Evolutionary conservation across 2,888 invertebrate species (phyloP), one percentile per base, ranked within the genome.

Genomic region (Azorinus chamasolen): DNA sequence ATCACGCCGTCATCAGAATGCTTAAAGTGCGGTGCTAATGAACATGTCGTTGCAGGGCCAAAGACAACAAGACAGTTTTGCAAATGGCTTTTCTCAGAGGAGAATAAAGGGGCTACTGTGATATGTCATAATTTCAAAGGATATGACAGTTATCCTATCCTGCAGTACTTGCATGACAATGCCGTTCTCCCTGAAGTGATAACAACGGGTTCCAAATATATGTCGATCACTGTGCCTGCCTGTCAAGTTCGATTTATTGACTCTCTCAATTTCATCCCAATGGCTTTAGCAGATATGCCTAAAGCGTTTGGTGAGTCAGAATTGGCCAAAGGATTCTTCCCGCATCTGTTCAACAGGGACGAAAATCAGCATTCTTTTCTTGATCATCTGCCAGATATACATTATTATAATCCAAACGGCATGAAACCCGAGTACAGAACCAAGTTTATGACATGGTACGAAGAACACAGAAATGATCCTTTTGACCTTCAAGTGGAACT

Each of bases 61-160:
- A 32, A 66, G 37, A 70, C 80, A 20, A 57, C 24, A 59, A 43
- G 51, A 0, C 20, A 32, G 8, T 80, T 80, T 53, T 80, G 76
- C 39, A 54, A 72, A 41, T 80, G 80, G 76, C 68, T 8, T 76
- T n/a, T n/a, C n/a, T n/a, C n/a, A n/a, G n/a, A n/a, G n/a, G n/a
- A n/a, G n/a, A n/a, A n/a, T n/a, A n/a, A n/a, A n/a, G n/a, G n/a
- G n/a, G n/a, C n/a, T n/a, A n/a, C n/a, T n/a, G n/a, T n/a, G n/a
- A n/a, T n/a, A n/a, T n/a, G n/a, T n/a, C n/a, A n/a, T n/a, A n/a
- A n/a, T n/a, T n/a, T n/a, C n/a, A n/a, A n/a, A n/a, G n/a, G n/a
- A n/a, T n/a, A n/a, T n/a, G n/a, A n/a, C n/a, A n/a, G n/a, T n/a
- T n/a, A n/a, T n/a, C n/a, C n/a, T n/a, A n/a, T n/a, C n/a, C n/a